Percentiles rank a stretch among this genome's conserved stretches.
phyloP scores from a whole-genome alignment of 1,140 invertebrate species.

The Philopotamus ludificatus region DNA sequence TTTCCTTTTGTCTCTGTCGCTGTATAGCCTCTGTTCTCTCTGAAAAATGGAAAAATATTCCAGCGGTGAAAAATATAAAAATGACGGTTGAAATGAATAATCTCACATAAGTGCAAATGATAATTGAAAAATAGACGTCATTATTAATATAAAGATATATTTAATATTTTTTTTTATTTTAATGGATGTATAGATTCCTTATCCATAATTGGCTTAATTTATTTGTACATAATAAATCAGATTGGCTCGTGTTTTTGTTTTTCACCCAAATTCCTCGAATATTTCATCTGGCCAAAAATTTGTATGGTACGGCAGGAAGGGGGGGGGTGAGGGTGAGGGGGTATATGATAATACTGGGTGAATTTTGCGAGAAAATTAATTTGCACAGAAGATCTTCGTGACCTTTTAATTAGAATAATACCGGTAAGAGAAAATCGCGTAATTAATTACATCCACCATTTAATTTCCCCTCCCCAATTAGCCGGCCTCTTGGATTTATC shows the following conservation, averaged over 20 bases:
- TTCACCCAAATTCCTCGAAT: no score
- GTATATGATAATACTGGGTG: background rate
- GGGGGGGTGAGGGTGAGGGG: background rate
- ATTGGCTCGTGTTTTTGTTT: no score
- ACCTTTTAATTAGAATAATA: constrained; percentile 33
- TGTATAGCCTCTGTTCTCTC: background rate
- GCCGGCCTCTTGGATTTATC: constrained; percentile 18
- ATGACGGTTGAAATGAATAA: background rate
- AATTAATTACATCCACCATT: constrained; percentile 29
- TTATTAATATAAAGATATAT: background rate
- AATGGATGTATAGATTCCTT: no score
- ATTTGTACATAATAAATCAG: no score
- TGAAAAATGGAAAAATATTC: no score
- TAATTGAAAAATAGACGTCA: no score
- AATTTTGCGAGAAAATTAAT: constrained; percentile 9
- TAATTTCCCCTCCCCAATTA: constrained; percentile 32
- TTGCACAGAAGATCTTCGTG: constrained; percentile 7
- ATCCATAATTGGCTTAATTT: no score
- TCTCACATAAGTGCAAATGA: background rate
- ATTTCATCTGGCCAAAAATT: no score
- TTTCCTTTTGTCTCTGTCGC: constrained; percentile 14
- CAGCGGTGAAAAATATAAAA: no score
- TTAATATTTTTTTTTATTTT: background rate
- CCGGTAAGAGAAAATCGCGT: constrained; percentile 26
- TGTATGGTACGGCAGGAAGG: no score